Percentiles rank a stretch among this genome's conserved stretches.
Evolutionary conservation across 2,888 invertebrate genomes (phyloP).

Genomic region (Carcina quercana): DNA sequence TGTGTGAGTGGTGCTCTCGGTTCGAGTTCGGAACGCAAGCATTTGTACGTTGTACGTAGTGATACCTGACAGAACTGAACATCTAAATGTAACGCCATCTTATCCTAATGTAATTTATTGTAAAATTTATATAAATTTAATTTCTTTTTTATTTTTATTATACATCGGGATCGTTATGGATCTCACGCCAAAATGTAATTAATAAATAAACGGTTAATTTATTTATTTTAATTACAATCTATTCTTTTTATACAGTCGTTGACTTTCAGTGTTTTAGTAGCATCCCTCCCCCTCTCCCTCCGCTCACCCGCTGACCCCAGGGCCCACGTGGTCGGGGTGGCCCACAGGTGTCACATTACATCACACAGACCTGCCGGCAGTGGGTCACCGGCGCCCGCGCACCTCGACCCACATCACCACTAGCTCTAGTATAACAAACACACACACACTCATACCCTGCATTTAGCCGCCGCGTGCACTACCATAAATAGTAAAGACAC

Average conservation of each 20-base stretch:
- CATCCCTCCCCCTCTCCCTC: conserved; percentile 24
- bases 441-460: conserved; percentile 48
- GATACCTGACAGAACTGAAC: conserved; percentile 74
- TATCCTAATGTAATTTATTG: conserved; percentile 74
- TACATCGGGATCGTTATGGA: conserved; percentile 73
- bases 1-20: conserved; percentile 60
- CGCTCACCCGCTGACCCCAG: too few relatives aligned
- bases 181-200: conserved; percentile 73
- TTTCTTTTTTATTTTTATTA: conserved; percentile 73
- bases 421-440: conserved; percentile 29
- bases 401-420: conserved; percentile 5
- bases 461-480: conserved; percentile 46
- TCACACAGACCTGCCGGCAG: conserved; percentile 35
- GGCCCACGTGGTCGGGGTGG: conserved; percentile 11
- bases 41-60: conserved; percentile 73
- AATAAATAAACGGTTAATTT: conserved; percentile 76
- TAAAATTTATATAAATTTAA: conserved; percentile 75
- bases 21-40: conserved; percentile 55
- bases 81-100: conserved; percentile 70
- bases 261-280: conserved; percentile 49
- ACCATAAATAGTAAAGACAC: conserved; percentile 71
- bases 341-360: conserved; percentile 17
- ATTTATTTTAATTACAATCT: conserved; percentile 75
- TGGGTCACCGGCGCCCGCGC: conserved; percentile 45
- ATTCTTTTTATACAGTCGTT: conserved; percentile 69